Evolutionary conservation across 2,113 vertebrate species (phyloP).

Genomic region (Lepus timidus): DNA sequence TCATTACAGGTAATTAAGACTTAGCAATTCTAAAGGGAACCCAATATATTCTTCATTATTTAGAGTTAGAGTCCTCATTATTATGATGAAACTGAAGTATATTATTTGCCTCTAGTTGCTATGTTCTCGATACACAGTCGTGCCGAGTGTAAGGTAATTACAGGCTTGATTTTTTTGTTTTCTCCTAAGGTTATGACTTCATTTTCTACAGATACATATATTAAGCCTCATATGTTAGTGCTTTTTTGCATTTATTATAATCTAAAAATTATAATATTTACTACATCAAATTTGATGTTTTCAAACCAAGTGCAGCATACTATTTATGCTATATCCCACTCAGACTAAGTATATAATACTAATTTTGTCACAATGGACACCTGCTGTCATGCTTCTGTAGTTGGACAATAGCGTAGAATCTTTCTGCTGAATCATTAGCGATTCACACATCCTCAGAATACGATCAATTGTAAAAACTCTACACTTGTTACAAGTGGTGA

Average conservation of each 20-base stretch:
- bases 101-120: background rate
- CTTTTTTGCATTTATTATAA: background rate
- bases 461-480: background rate
- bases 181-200: background rate
- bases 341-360: background rate
- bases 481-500: background rate
- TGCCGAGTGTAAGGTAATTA: background rate
- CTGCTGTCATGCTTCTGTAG: too few relatives aligned
- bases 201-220: background rate
- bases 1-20: background rate
- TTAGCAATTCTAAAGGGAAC: background rate
- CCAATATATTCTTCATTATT: background rate
- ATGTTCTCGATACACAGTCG: background rate
- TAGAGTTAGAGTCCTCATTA: background rate
- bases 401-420: background rate
- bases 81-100: background rate
- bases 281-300: background rate
- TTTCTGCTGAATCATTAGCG: background rate
- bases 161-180: background rate
- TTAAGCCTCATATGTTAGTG: background rate
- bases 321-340: background rate
- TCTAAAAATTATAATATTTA: background rate
- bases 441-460: background rate
- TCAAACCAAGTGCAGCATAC: background rate
- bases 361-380: background rate